Evolutionary conservation across 92 coral and sea anemone species (phyloP).

Genomic region (Paragorgia papillata): DNA sequence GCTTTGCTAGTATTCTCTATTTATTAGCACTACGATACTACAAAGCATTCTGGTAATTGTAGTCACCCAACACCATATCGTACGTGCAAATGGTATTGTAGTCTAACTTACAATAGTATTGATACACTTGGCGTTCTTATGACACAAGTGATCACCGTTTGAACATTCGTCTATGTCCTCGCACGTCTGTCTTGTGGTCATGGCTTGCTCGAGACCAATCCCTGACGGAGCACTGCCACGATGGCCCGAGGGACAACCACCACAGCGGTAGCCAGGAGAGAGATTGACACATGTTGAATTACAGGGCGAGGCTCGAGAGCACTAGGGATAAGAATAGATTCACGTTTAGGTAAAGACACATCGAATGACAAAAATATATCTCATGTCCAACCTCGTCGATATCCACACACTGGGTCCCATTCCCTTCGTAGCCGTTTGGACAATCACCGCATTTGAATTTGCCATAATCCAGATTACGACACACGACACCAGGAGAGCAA

Average conservation of each 20-base stretch:
- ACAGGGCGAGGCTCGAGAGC: slow-evolving; percentile 78
- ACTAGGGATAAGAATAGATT: slow-evolving; percentile 46
- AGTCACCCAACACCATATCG: too few relatives aligned
- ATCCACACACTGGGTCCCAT: slow-evolving; percentile 76
- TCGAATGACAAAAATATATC: too few relatives aligned
- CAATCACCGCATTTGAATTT: slow-evolving; percentile 76
- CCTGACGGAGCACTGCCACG: slow-evolving; percentile 97
- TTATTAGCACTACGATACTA: too few relatives aligned
- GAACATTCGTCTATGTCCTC: slow-evolving; percentile 86
- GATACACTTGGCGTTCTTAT: slow-evolving; percentile 86
- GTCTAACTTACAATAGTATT: slow-evolving; percentile 80
- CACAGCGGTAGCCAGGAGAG: slow-evolving; percentile 93
- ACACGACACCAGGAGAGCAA: slow-evolving; percentile 83
- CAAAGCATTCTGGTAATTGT: too few relatives aligned
- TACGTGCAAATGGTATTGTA: too few relatives aligned
- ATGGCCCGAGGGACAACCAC: slow-evolving; percentile 90
- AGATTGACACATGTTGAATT: slow-evolving; percentile 72
- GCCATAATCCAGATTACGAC: slow-evolving; percentile 78
- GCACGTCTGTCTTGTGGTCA: slow-evolving; percentile 71
- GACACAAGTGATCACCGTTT: slow-evolving; percentile 75
- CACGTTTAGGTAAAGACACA: too few relatives aligned
- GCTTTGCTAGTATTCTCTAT: too few relatives aligned
- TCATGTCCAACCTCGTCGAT: slow-evolving; percentile 77
- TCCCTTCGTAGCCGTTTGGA: slow-evolving; percentile 79
- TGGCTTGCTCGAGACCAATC: slow-evolving; percentile 80